Conservation (phyloP, 2,113 vertebrate species). For the Cacatua alba region DNA sequence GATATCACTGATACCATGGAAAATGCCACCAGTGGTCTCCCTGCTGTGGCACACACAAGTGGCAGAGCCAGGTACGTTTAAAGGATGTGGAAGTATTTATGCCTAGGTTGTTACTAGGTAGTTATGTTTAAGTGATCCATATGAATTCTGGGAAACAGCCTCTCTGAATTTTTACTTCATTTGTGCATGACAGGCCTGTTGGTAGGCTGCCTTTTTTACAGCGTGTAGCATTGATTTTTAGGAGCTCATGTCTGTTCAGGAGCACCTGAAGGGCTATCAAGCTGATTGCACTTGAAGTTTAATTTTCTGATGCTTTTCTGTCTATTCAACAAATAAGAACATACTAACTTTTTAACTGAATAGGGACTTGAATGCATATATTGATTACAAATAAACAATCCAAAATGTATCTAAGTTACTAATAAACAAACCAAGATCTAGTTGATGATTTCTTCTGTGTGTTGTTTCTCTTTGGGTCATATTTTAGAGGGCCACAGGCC, state of each 20-base stretch:
- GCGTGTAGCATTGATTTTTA: neutral
- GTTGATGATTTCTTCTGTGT: neutral
- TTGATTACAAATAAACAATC: neutral
- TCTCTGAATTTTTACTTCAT: neutral
- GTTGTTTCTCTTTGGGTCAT: neutral
- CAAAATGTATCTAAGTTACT: neutral
- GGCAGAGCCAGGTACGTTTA: constrained; percentile 20
- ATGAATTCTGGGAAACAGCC: neutral
- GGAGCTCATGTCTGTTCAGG: neutral
- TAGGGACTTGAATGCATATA: neutral
- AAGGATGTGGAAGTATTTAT: neutral
- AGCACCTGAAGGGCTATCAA: neutral
- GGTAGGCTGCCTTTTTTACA: neutral
- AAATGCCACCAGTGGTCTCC: neutral
- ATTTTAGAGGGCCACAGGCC: constrained; percentile 36
- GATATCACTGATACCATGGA: constrained; percentile 46
- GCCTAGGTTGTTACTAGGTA: neutral
- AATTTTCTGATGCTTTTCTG: neutral
- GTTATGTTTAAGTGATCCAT: neutral
- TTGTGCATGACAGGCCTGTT: neutral
- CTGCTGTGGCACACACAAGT: constrained; percentile 40
- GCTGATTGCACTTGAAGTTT: neutral
- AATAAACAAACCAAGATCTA: neutral
- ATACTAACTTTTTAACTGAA: neutral
- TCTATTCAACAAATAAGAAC: neutral